Base-by-base conservation (phyloP, 2,888 invertebrate species). In the Dynastes hyllus region DNA sequence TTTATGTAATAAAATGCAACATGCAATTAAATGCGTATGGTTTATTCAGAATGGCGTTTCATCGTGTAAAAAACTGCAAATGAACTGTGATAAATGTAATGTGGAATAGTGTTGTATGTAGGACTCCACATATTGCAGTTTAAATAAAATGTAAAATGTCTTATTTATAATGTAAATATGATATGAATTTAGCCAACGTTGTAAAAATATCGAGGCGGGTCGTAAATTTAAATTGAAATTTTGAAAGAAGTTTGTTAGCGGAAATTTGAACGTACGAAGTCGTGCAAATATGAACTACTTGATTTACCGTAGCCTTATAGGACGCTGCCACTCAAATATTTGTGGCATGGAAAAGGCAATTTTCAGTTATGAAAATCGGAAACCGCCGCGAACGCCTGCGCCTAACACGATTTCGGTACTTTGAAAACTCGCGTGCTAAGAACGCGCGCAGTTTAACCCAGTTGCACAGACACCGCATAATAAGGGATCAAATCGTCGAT, bases 371-470 rank as follows among this genome's bases (percentile, higher is more conserved):
- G 73, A 77, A 69, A 77, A 77, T 67, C 73, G 22, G 75, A 55
- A 69, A 67, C 71, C 66, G 55, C 71, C 51, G 45, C 71, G 32
- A 50, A 73, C 79, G 78, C 82, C 73, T 82, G 83, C 83, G 83
- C 83, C 65, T 76, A 69, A 55, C 66, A 66, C 70, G 69, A 67
- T 77, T 51, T 70, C 63, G 75, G 58, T 80, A 81, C 81, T 83
- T 83, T 83, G 83, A 83, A 83, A 83, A 82, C 79, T 82, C 79
- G 51, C 80, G 79, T 79, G 75, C 67, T 65, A 80, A 80, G 80
- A 80, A 78, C 81, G 80, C 83, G 82, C 82, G 81, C 82, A 82
- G 82, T 83, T 83, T 51, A 78, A 70, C 16, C 45, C 78, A 32
- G 71, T 53, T 71, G 78, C 73, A 40, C 58, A 37, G 66, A 67